Evolutionary conservation across 2,797 vertebrate genomes (phyloP).

Genomic region (Cyclopterus lumpus): DNA sequence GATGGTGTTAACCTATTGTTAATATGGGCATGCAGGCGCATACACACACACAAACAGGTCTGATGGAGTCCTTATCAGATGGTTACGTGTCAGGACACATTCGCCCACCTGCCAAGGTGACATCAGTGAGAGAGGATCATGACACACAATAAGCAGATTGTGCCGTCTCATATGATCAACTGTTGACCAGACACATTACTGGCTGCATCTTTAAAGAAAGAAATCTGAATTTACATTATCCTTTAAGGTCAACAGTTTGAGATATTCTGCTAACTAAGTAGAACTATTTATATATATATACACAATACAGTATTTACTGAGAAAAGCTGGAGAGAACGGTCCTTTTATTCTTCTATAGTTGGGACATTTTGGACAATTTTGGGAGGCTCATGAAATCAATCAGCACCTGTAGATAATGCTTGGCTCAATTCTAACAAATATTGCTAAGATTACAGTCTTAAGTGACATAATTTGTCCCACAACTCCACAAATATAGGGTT

Average conservation of each 20-base stretch:
- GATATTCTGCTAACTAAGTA: background rate
- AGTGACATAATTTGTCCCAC: background rate
- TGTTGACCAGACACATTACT: background rate
- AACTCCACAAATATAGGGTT: background rate
- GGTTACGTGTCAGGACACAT: background rate
- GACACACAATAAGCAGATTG: background rate
- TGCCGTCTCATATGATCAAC: background rate
- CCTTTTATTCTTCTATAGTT: background rate
- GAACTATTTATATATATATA: too few species aligned
- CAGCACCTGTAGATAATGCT: slow-evolving; percentile 15
- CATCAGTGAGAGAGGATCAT: slow-evolving; percentile 7
- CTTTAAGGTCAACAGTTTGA: background rate
- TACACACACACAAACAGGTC: background rate
- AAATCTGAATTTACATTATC: background rate
- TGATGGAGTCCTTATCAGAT: slow-evolving; percentile 22
- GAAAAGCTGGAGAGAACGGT: background rate
- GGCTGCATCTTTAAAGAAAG: background rate
- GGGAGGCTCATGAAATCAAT: slow-evolving; percentile 33
- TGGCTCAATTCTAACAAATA: background rate
- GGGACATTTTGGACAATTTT: slow-evolving; percentile 24
- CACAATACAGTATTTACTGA: slow-evolving; percentile 11
- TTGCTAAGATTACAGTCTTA: slow-evolving; percentile 3
- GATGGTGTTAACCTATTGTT: slow-evolving; percentile 21
- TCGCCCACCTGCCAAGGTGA: slow-evolving; percentile 20
- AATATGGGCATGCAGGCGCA: background rate